These are phyloP conservation scores for Rhinolophus sinicus DNA, from an alignment of 2,113 vertebrate genomes.

Conservation along the genomic window DNA sequence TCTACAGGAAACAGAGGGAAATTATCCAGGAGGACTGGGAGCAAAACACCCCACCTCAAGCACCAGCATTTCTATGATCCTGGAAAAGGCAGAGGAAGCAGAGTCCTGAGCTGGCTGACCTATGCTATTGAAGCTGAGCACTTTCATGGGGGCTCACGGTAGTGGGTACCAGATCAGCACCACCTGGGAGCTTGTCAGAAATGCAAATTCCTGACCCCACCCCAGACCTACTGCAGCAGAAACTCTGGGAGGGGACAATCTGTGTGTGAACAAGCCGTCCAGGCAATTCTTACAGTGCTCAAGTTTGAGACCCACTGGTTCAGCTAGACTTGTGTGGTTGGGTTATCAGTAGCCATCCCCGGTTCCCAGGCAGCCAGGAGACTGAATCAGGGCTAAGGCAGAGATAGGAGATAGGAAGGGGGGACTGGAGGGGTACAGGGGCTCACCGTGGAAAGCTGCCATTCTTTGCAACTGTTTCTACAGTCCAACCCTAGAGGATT, in stretches of 20 bases:
- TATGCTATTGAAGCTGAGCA: neutral
- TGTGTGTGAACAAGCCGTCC: neutral
- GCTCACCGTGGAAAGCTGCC: neutral
- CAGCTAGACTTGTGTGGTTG: no score
- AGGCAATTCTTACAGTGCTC: neutral
- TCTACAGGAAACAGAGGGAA: neutral
- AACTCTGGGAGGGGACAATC: neutral
- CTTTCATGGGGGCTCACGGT: neutral
- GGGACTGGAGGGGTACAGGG: no score
- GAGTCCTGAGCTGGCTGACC: neutral
- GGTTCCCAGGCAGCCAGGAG: neutral
- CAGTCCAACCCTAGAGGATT: neutral
- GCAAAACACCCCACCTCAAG: no score
- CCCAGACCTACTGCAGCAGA: neutral
- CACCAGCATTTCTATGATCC: neutral
- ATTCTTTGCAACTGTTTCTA: neutral
- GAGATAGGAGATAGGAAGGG: no score
- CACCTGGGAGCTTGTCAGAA: neutral
- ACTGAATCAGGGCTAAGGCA: neutral
- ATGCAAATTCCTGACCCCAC: neutral
- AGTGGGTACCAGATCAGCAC: neutral
- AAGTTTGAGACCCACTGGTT: neutral
- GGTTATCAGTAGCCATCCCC: neutral
- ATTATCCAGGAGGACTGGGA: neutral
- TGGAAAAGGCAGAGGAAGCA: neutral